Conservation (phyloP, 1,140 invertebrate species). For the Chironomus striatipennis region DNA sequence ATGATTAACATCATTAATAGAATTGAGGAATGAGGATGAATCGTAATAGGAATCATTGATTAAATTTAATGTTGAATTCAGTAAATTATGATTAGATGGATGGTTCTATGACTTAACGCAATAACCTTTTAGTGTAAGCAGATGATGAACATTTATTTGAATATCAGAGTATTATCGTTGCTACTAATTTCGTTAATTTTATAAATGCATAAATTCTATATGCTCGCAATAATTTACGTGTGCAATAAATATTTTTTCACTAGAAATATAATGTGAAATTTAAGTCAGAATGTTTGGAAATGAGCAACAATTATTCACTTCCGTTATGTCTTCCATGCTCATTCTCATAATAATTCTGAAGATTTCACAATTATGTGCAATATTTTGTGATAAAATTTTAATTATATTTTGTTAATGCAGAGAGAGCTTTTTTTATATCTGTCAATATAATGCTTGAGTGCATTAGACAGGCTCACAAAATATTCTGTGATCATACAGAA, state of each 20-base stretch:
- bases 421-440: not conserved
- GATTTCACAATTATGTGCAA: not conserved
- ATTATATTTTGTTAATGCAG: not conserved
- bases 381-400: constrained; percentile 16
- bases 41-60: too few species aligned
- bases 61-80: too few species aligned
- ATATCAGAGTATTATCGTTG: constrained; percentile 5
- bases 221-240: not conserved
- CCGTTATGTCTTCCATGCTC: constrained; percentile 16
- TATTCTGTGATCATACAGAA: constrained; percentile 21
- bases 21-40: too few species aligned
- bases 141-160: not conserved
- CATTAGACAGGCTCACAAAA: constrained; percentile 18
- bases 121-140: not conserved
- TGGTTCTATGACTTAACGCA: too few species aligned
- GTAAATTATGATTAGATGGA: too few species aligned
- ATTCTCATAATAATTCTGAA: not conserved
- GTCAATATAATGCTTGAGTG: not conserved
- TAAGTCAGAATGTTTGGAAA: not conserved
- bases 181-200: not conserved
- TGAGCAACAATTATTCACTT: not conserved
- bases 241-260: too few species aligned
- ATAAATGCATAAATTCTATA: not conserved
- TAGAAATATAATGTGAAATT: not conserved
- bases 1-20: not conserved